Evolutionary conservation across 2,888 invertebrate species (phyloP).

Genomic region (Limenitis camilla): DNA sequence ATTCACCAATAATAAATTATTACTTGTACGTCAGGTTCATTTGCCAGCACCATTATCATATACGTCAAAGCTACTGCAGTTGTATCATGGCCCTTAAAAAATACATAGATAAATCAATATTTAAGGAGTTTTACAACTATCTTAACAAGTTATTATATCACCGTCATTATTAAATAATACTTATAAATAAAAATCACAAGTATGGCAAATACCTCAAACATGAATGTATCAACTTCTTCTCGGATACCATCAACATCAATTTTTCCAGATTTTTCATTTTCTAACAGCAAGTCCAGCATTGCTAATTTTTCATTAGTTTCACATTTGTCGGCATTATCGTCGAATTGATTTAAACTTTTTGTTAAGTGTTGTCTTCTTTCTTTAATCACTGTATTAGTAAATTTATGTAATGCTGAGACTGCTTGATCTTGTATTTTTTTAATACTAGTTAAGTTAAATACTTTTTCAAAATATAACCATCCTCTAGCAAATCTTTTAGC

Average conservation of each 20-base stretch:
- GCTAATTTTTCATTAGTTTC: slow-evolving; percentile 65
- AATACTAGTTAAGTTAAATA: slow-evolving; percentile 6
- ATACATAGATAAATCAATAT: background rate
- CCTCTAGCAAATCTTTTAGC: slow-evolving; percentile 4
- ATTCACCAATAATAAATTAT: background rate
- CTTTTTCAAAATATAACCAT: slow-evolving; percentile 11
- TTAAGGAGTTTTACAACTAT: background rate
- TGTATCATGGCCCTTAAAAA: slow-evolving; percentile 61
- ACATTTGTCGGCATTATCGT: background rate
- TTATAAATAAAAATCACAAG: too few relatives aligned
- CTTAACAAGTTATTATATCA: too few relatives aligned
- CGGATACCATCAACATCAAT: slow-evolving; percentile 75
- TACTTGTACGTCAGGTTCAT: slow-evolving; percentile 54
- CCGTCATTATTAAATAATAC: too few relatives aligned
- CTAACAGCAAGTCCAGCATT: slow-evolving; percentile 77
- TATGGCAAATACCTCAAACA: slow-evolving; percentile 73
- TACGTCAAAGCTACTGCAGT: slow-evolving; percentile 51
- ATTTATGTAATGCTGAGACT: slow-evolving; percentile 11
- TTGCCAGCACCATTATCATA: slow-evolving; percentile 55
- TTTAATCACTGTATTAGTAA: slow-evolving; percentile 13
- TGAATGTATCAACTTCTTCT: slow-evolving; percentile 81
- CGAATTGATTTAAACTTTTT: background rate
- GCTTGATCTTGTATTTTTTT: slow-evolving; percentile 6
- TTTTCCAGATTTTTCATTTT: slow-evolving; percentile 69
- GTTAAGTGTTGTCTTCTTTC: slow-evolving; percentile 21